Evolutionary conservation across 2,888 invertebrate species (phyloP).

Genomic region (Nephrotoma guestfalica): DNA sequence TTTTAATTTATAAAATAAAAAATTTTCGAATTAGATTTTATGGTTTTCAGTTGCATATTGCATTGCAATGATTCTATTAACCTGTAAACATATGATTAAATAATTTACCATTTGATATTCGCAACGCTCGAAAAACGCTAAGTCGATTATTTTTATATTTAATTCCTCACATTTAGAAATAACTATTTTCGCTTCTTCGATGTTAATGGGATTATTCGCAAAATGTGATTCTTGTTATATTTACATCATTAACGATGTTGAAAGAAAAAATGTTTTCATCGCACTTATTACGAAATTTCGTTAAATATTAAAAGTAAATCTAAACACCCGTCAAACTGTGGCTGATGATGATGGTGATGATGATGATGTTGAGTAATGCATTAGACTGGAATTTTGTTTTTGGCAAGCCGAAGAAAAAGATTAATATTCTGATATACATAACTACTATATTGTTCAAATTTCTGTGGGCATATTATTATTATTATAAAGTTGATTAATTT

Average conservation of each 20-base stretch:
- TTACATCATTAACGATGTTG: background rate
- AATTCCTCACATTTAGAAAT: background rate
- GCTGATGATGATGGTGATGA: background rate
- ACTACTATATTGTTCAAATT: background rate
- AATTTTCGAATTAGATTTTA: too few species aligned
- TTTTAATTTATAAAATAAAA: too few species aligned
- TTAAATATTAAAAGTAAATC: background rate
- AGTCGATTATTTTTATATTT: too few species aligned
- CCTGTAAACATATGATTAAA: too few species aligned
- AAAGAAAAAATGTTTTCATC: background rate
- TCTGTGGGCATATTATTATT: background rate
- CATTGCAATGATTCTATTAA: too few species aligned
- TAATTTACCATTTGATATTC: too few species aligned
- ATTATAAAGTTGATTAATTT: background rate
- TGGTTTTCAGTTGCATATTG: too few species aligned
- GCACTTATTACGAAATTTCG: background rate
- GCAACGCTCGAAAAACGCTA: too few species aligned
- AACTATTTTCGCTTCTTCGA: background rate
- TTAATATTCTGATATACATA: background rate
- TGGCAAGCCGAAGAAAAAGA: background rate
- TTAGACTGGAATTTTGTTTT: background rate
- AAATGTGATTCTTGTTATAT: background rate
- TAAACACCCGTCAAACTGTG: background rate
- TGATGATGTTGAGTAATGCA: background rate
- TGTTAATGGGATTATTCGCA: background rate